Evolutionary conservation across 2,797 vertebrate species (phyloP).

Genomic region (Cynopterus sphinx): DNA sequence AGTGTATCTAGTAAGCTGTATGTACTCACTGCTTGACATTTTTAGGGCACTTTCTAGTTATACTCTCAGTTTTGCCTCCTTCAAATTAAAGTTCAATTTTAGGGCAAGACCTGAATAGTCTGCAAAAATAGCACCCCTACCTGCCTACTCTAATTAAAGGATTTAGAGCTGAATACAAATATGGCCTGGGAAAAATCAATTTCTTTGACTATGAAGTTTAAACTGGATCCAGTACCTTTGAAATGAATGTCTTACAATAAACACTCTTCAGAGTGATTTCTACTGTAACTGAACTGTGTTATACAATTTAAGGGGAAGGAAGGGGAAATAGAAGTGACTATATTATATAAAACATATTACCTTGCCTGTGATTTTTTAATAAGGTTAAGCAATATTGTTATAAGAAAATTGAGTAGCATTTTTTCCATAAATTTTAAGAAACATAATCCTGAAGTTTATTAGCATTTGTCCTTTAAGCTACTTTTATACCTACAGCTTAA

Average conservation of each 20-base stretch:
- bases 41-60: neutral
- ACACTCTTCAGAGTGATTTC: constrained; percentile 36
- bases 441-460: neutral
- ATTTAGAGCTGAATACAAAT: constrained; percentile 21
- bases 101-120: neutral
- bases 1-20: neutral
- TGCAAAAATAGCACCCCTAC: constrained; percentile 18
- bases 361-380: constrained; percentile 57
- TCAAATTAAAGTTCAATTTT: constrained; percentile 55
- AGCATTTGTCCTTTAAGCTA: constrained; percentile 27
- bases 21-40: neutral
- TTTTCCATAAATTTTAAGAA: constrained; percentile 12
- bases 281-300: constrained; percentile 23
- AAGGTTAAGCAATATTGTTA: constrained; percentile 27
- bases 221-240: neutral
- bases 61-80: neutral
- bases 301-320: neutral
- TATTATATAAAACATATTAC: neutral
- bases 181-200: constrained; percentile 48
- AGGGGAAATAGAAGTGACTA: neutral
- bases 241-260: constrained; percentile 48
- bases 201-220: constrained; percentile 56
- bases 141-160: constrained; percentile 20
- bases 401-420: neutral
- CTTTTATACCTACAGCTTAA: neutral